phyloP scores from a whole-genome alignment of 2,797 vertebrate genomes.

The Varecia variegata region DNA sequence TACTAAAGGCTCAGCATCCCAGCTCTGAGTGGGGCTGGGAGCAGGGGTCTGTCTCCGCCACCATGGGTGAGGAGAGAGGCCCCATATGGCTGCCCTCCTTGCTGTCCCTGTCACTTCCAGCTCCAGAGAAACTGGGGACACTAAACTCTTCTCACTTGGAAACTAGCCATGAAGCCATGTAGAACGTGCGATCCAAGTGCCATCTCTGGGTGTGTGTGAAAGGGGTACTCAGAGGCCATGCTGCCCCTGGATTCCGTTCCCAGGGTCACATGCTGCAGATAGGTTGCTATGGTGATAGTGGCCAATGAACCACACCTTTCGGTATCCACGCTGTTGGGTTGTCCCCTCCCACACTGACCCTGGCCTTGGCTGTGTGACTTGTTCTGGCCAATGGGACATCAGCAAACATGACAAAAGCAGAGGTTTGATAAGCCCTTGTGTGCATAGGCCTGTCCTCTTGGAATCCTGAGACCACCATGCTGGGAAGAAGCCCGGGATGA shows the following conservation, averaged over 20 bases:
- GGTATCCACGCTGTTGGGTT: neutral
- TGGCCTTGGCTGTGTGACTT: neutral
- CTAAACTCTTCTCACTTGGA: neutral
- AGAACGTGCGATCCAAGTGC: neutral
- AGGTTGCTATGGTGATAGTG: conserved; percentile 1
- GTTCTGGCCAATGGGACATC: neutral
- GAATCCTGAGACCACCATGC: neutral
- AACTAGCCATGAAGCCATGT: neutral
- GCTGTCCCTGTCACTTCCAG: neutral
- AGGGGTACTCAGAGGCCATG: neutral
- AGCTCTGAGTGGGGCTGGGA: neutral
- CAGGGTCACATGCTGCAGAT: neutral
- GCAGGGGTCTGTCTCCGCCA: neutral
- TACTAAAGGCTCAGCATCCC: neutral
- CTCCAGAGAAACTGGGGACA: neutral
- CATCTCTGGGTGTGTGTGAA: neutral
- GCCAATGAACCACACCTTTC: neutral
- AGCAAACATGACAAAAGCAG: neutral
- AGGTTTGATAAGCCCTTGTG: neutral
- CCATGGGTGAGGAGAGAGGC: neutral
- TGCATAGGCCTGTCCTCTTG: neutral
- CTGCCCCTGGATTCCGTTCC: neutral
- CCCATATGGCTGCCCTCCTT: neutral
- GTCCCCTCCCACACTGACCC: neutral
- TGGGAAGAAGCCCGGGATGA: neutral